Conservation (phyloP, 2,888 invertebrate genomes). For the Sinopyrophorus schimmeli region DNA sequence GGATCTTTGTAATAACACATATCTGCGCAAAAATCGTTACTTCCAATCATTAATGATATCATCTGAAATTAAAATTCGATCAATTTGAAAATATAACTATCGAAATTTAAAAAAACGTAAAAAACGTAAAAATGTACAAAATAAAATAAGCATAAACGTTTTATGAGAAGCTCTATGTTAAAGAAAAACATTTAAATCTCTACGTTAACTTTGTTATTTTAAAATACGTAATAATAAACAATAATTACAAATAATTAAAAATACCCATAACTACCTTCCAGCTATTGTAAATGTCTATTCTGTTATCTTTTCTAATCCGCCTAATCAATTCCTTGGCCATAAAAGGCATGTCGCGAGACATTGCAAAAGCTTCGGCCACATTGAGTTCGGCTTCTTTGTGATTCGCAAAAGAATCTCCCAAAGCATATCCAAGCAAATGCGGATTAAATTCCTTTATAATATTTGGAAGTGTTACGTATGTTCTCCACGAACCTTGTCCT, state of each 20-base stretch:
- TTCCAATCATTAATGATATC: slow-evolving; percentile 62
- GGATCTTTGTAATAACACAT: slow-evolving; percentile 58
- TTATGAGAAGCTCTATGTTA: too few relatives aligned
- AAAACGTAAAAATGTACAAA: too few relatives aligned
- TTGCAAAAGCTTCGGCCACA: slow-evolving; percentile 63
- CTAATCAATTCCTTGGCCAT: slow-evolving; percentile 61
- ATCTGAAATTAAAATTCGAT: too few relatives aligned
- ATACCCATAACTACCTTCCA: slow-evolving; percentile 64
- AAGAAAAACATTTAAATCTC: too few relatives aligned
- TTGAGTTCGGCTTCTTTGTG: slow-evolving; percentile 59
- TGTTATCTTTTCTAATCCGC: slow-evolving; percentile 58
- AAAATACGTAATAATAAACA: too few relatives aligned
- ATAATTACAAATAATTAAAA: background rate
- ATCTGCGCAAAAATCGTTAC: slow-evolving; percentile 65
- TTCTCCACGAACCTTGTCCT: slow-evolving; percentile 60
- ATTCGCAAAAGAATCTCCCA: slow-evolving; percentile 57
- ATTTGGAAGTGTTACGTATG: slow-evolving; percentile 62
- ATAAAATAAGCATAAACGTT: too few relatives aligned
- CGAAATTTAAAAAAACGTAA: too few relatives aligned
- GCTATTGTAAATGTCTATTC: slow-evolving; percentile 60
- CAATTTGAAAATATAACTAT: too few relatives aligned
- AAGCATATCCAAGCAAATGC: slow-evolving; percentile 64
- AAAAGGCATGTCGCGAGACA: slow-evolving; percentile 61
- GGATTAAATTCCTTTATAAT: slow-evolving; percentile 68
- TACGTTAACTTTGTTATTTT: too few relatives aligned